Base-by-base conservation (phyloP, 2,888 invertebrate species). In the Drosophila nigricruria region DNA sequence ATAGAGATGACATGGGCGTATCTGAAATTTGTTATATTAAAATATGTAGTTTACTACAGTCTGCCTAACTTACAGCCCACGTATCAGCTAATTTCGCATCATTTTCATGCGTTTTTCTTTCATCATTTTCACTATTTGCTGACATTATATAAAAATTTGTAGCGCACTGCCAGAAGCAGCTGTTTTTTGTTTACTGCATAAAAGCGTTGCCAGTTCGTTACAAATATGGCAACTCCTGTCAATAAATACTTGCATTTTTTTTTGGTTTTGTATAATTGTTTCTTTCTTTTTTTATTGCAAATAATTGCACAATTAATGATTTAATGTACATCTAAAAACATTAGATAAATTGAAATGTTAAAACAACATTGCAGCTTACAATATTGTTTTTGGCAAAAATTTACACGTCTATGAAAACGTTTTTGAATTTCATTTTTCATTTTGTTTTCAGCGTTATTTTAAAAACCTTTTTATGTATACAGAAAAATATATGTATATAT, bases 1-100 rank as follows among this genome's bases (percentile, higher is more conserved):
- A 90, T 98, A 98, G n/a, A 95, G 84, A n/a, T 94, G 92, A 92
- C 97, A 97, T 8, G 96, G 95, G 81, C 96, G 94, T 54, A 97
- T 95, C 97, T 97, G 20, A 6, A 36, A 27, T 1, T 0, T 8
- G 6, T 16, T 18, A n/a, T 20, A 3, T 34, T 91, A 14, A 63
- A 38, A 49, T 42, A 27, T 32, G 23, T 25, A 2, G 12, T 1
- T 6, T 5, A 42, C 8, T 38, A 5, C 2, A 27, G 0, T 23
- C 23, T 42, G 9, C 0, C 27, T 5, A 36, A 78, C 85, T 79
- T 87, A 92, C 92, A 60, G 92, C 85, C 92, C 92, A 92, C 20
- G 80, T 73, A 61, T 91, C 92, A 20, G 79, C 76, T 20, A 91
- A 47, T 59, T 73, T 70, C 18, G 6, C 6, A 18, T 42, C 50